Conservation (phyloP, 2,797 vertebrate genomes). For the Numenius phaeopus region DNA sequence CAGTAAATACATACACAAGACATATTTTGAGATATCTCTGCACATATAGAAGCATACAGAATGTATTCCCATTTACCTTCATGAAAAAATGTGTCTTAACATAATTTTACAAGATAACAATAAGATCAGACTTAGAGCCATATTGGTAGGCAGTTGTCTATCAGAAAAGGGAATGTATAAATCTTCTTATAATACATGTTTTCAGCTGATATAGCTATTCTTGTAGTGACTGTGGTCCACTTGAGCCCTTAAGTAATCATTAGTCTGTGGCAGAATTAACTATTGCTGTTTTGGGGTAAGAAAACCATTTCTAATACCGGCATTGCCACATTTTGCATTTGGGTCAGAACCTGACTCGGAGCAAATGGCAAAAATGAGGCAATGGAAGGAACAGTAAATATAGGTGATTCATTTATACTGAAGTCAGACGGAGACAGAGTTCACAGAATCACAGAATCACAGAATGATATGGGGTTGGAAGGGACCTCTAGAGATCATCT, state of each 20-base stretch:
- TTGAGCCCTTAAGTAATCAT: not conserved
- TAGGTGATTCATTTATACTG: not conserved
- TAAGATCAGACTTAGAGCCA: not conserved
- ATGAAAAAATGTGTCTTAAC: not conserved
- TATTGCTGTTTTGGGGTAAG: not conserved
- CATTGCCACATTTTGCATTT: not conserved
- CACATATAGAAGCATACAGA: not conserved
- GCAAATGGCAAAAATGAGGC: not conserved
- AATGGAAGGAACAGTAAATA: not conserved
- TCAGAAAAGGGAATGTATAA: not conserved
- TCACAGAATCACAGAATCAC: not conserved
- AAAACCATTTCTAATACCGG: not conserved
- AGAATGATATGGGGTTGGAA: no score
- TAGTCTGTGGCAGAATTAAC: not conserved
- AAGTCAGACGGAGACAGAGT: not conserved
- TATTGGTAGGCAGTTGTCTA: not conserved
- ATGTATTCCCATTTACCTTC: not conserved
- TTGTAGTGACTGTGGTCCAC: not conserved
- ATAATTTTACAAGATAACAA: not conserved
- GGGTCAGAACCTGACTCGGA: not conserved
- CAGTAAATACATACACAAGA: not conserved
- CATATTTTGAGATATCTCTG: not conserved
- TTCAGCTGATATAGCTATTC: not conserved
- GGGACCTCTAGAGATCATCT: no score
- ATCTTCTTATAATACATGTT: no score